Evolutionary conservation across 92 coral and sea anemone species (phyloP).

Genomic region (Micromussa lordhowensis): DNA sequence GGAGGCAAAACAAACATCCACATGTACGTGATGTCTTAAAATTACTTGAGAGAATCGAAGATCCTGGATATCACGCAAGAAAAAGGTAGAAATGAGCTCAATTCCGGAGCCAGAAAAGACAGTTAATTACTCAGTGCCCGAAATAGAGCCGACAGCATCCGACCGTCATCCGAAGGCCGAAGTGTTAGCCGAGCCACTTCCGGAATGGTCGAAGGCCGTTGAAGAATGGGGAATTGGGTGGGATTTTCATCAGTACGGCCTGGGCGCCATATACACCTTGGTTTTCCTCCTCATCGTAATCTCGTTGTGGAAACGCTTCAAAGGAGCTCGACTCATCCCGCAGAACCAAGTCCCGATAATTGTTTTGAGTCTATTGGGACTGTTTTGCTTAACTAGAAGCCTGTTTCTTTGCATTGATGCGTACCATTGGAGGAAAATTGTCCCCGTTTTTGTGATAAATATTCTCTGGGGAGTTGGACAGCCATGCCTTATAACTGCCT

Average conservation of each 20-base stretch:
- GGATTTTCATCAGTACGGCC: constrained; percentile 76
- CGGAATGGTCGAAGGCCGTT: constrained; percentile 75
- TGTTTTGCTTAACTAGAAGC: constrained; percentile 61
- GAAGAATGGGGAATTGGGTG: constrained; percentile 73
- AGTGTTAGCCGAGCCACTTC: constrained; percentile 67
- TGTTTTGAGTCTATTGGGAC: constrained; percentile 53
- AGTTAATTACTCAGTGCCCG: background rate
- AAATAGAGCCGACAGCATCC: constrained; percentile 38
- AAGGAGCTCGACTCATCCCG: background rate
- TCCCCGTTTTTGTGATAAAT: constrained; percentile 58
- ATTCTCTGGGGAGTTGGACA: constrained; percentile 82
- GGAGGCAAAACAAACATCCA: background rate
- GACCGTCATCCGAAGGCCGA: constrained; percentile 19
- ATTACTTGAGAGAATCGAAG: background rate
- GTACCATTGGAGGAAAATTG: constrained; percentile 61
- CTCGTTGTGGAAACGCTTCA: constrained; percentile 22
- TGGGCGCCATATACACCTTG: constrained; percentile 58
- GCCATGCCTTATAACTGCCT: constrained; percentile 80
- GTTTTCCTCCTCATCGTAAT: constrained; percentile 16
- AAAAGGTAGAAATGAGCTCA: background rate
- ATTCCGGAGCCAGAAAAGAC: constrained; percentile 38
- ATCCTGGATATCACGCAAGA: background rate
- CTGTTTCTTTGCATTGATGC: constrained; percentile 71
- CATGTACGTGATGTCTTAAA: background rate
- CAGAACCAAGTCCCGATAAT: constrained; percentile 68